These are phyloP conservation scores for Pogoniulus pusillus DNA, from an alignment of 2,797 vertebrate genomes.

Conservation along the genomic window DNA sequence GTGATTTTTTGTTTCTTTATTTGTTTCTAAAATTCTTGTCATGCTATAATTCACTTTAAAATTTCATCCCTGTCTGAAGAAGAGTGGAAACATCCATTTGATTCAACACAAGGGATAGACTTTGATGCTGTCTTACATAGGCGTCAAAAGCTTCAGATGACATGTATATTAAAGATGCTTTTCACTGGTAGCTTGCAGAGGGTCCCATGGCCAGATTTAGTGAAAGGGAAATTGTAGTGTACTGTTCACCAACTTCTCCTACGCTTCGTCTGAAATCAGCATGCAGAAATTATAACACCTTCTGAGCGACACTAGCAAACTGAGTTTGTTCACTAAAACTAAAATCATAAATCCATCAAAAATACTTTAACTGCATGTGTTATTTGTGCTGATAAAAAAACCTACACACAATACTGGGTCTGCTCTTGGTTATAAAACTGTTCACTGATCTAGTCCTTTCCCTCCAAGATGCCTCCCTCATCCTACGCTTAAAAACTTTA, in stretches of 20 bases:
- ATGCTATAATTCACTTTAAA: background rate
- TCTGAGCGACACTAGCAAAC: background rate
- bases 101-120: background rate
- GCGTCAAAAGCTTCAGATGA: slow-evolving; percentile 51
- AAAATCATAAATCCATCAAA: background rate
- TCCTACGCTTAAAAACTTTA: too few species aligned
- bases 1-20: too few species aligned
- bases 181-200: slow-evolving; percentile 38
- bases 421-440: background rate
- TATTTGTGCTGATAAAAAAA: slow-evolving; percentile 5
- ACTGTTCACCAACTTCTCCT: slow-evolving; percentile 17
- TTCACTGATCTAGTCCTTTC: background rate
- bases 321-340: background rate
- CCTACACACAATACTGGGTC: background rate
- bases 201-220: slow-evolving; percentile 9
- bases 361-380: background rate
- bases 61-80: slow-evolving; percentile 27
- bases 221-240: background rate
- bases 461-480: background rate
- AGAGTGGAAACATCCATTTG: background rate
- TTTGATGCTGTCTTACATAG: slow-evolving; percentile 49
- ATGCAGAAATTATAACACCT: background rate
- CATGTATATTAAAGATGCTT: slow-evolving; percentile 42
- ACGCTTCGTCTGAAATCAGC: background rate
- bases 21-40: background rate